Base-by-base conservation (phyloP, 2,888 invertebrate species). In the Eueremaeus valkanovi region DNA sequence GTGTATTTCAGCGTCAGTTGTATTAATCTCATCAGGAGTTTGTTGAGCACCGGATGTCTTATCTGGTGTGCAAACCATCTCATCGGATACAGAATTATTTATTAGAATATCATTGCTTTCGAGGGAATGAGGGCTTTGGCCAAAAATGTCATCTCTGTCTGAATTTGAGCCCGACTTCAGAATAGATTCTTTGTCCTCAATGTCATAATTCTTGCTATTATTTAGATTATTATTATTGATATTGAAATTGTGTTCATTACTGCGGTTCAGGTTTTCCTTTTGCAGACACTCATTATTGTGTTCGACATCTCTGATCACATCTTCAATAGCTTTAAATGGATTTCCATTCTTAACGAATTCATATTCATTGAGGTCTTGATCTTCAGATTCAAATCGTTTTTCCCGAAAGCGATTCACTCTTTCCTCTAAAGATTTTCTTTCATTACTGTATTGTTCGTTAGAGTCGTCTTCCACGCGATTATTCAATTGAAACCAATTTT, bases 401-500 rank as follows among this genome's bases (percentile, higher is more conserved):
- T 81, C 82, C 72, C 81, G 78, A 18, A 84, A 81, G 82, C 86
- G 5, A 84, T 86, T 75, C 82, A 83, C 80, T 73, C 82, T 78
- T 82, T 85, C 83, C 83, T 85, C 80, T 83, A 84, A 81, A 84
- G 87, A 84, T 83, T 86, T 80, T 83, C 82, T 80, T 85, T 88
- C 79, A 83, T 79, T 78, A 61, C 81, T 81, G 51, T 81, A 81
- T 76, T 88, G 86, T 82, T 87, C 84, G 82, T 86, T 83, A 83
- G 88, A 82, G 85, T 91, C 87, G 82, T 80, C 79, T 75, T 85
- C 87, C 0, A 92, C 90, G 76, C 91, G 85, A 72, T 86, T 81
- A 79, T 90, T 88, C 58, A 91, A 85, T 74, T 85, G 85, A 18
- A 87, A 86, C 82, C 88, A 90, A 78, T 90, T 86, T n/a, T 85